These are phyloP conservation scores for Lacanobia oleracea DNA, from an alignment of 2,888 invertebrate species.

Conservation along the genomic window DNA sequence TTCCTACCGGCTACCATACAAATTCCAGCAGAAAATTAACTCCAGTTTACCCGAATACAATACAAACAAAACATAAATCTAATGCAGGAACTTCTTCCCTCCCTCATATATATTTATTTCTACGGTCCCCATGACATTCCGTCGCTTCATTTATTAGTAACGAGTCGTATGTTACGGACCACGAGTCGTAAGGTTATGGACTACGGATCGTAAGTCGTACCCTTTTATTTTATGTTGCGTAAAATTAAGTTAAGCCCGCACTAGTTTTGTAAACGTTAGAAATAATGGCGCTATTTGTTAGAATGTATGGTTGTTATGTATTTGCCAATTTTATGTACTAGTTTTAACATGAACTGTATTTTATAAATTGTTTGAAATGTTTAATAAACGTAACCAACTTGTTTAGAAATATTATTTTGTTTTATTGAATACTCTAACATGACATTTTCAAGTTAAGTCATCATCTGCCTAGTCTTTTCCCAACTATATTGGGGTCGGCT, in stretches of 20 bases:
- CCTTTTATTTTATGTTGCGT: conserved; percentile 65
- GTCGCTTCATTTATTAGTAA: conserved; percentile 63
- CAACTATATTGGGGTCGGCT: too few species aligned
- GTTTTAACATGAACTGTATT: conserved; percentile 5
- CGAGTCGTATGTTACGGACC: conserved; percentile 33
- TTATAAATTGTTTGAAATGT: background rate
- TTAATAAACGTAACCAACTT: conserved; percentile 14
- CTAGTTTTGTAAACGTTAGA: conserved; percentile 46
- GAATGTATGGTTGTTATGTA: conserved; percentile 8
- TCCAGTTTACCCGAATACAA: conserved; percentile 23
- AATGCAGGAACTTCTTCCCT: conserved; percentile 47
- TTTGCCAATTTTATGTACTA: conserved; percentile 1
- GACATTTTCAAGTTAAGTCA: too few species aligned
- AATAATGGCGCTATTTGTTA: conserved; percentile 44
- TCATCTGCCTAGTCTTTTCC: too few species aligned
- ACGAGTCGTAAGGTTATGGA: conserved; percentile 13
- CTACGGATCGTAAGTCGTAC: conserved; percentile 47
- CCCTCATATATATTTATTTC: conserved; percentile 49
- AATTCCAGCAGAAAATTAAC: conserved; percentile 34
- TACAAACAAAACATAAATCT: conserved; percentile 63
- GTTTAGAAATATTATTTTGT: conserved; percentile 6
- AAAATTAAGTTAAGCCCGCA: conserved; percentile 63
- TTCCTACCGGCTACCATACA: background rate
- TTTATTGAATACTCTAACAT: conserved; percentile 4
- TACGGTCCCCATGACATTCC: conserved; percentile 59